These are phyloP conservation scores for Styela clava DNA, from an alignment of 23 tunicate species.

Conservation along the genomic window DNA sequence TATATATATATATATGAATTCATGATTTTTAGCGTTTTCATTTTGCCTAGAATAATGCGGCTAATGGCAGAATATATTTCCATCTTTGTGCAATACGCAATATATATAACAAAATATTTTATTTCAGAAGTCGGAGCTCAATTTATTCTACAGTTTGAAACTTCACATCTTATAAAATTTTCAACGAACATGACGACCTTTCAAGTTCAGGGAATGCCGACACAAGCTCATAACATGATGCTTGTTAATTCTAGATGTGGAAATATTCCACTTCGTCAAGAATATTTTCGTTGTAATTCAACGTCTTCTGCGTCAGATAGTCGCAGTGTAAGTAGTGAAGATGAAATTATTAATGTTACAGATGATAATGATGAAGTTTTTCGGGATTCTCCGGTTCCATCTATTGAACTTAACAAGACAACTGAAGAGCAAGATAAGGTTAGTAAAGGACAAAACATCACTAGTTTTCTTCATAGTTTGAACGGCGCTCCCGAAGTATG, in stretches of 20 bases:
- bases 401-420: background rate
- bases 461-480: too few species aligned
- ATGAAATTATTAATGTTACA: slow-evolving; percentile 76
- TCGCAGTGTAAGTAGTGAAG: slow-evolving; percentile 45
- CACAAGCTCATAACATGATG: background rate
- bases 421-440: background rate
- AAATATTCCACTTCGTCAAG: background rate
- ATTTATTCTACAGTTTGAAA: too few species aligned
- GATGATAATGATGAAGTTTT: slow-evolving; percentile 65
- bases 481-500: too few species aligned
- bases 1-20: too few species aligned
- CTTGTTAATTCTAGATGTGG: background rate
- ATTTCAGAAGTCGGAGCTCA: too few species aligned
- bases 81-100: too few species aligned
- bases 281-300: background rate
- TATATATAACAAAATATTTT: too few species aligned
- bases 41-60: too few species aligned
- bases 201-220: background rate
- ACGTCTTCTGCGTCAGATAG: slow-evolving; percentile 1
- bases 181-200: background rate
- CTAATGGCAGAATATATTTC: too few species aligned
- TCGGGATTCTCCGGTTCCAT: slow-evolving; percentile 2
- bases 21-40: too few species aligned
- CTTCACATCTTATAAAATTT: too few species aligned
- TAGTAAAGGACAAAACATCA: background rate